Percentiles rank a stretch among this genome's conserved stretches.
These are phyloP conservation scores for Benitochromis conjunctus DNA, from an alignment of 2,113 vertebrate genomes.

Conservation along the genomic window DNA sequence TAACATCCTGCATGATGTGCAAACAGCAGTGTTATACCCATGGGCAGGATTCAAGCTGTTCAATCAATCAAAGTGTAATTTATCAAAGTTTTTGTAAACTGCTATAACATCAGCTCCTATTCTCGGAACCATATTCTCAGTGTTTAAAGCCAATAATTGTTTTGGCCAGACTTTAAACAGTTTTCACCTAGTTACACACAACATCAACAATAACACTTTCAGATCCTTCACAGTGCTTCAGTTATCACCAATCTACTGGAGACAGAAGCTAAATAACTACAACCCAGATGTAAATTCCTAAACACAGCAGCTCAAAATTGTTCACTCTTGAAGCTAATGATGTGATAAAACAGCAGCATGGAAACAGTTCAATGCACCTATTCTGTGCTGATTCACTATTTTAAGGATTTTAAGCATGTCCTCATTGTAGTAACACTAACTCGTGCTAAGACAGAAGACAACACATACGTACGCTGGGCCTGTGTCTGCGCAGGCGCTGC, in stretches of 20 bases:
- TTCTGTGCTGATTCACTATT: not conserved
- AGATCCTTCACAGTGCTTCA: not conserved
- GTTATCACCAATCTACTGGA: not conserved
- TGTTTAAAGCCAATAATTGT: not conserved
- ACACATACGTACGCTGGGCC: slow-evolving; percentile 73
- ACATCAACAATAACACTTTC: not conserved
- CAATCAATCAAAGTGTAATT: not conserved
- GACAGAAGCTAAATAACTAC: not conserved
- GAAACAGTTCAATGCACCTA: not conserved
- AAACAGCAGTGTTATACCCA: not conserved
- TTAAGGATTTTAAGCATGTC: not conserved
- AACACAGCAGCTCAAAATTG: not conserved
- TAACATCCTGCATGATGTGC: not conserved
- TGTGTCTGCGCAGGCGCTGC: slow-evolving; percentile 74
- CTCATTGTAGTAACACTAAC: not conserved
- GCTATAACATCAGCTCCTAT: not conserved
- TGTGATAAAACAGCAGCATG: not conserved
- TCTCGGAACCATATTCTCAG: not conserved
- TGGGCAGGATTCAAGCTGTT: not conserved
- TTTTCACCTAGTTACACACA: not conserved
- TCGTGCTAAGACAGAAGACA: not conserved
- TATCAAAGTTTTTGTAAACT: not conserved
- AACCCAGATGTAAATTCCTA: not conserved
- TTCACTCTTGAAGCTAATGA: not conserved
- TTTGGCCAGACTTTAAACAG: not conserved